Conservation (phyloP, 64 coral and sea anemone species). For the Montipora foliosa region DNA sequence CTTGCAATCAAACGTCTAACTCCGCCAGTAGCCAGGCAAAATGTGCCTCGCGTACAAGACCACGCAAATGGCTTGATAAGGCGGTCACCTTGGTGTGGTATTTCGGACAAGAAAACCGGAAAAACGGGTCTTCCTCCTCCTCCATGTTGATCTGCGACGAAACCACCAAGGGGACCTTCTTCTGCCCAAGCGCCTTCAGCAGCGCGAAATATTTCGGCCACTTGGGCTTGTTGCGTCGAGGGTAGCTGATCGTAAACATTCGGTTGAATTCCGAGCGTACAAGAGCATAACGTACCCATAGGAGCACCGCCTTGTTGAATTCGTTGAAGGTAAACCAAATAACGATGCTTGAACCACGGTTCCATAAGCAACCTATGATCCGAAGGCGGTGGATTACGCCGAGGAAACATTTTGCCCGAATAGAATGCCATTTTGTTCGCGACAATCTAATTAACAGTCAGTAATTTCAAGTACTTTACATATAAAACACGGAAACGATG, state of each 20-base stretch:
- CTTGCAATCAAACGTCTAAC: background rate
- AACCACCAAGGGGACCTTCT: background rate
- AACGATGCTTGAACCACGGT: conserved; percentile 13
- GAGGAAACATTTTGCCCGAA: background rate
- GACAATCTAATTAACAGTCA: no score
- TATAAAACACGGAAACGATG: no score
- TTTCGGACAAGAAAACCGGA: background rate
- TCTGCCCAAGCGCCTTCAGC: conserved; percentile 5
- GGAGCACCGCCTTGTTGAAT: background rate
- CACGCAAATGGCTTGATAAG: conserved; percentile 15
- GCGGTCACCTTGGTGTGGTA: conserved; percentile 9
- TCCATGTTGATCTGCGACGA: background rate
- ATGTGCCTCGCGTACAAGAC: background rate
- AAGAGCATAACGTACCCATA: background rate
- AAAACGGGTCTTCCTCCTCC: conserved; percentile 6
- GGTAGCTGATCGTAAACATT: conserved; percentile 9
- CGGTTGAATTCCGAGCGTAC: background rate
- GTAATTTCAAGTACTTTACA: no score
- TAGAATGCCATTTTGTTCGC: no score
- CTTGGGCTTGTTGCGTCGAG: background rate
- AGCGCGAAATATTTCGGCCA: conserved; percentile 3
- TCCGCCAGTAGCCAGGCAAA: conserved; percentile 22
- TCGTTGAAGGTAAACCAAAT: background rate
- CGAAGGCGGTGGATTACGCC: background rate
- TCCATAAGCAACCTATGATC: background rate